These are phyloP conservation scores for Archocentrus centrarchus DNA, from an alignment of 2,113 vertebrate species.

Conservation along the genomic window DNA sequence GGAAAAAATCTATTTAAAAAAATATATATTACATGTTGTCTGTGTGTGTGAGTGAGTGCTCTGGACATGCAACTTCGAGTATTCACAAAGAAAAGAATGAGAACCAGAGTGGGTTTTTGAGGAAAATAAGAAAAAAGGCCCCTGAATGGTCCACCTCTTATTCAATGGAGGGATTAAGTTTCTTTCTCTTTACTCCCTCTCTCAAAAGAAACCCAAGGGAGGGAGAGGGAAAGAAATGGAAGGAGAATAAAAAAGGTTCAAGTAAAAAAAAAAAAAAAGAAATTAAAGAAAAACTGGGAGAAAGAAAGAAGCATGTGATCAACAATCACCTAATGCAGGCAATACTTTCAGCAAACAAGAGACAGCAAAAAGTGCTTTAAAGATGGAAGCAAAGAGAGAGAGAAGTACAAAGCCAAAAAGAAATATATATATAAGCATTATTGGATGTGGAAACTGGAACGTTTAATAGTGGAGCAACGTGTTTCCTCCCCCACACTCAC, in stretches of 20 bases:
- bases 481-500: neutral
- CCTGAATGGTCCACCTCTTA: constrained; percentile 65
- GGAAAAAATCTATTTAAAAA: neutral
- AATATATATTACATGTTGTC: neutral
- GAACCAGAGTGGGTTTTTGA: constrained; percentile 48
- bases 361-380: neutral
- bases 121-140: constrained; percentile 37
- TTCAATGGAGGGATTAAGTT: constrained; percentile 80
- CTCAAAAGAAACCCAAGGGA: constrained; percentile 47
- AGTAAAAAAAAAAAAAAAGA: constrained; percentile 41
- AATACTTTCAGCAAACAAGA: constrained; percentile 6
- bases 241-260: constrained; percentile 23
- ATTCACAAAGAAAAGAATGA: constrained; percentile 33
- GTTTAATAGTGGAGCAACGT: neutral
- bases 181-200: constrained; percentile 63
- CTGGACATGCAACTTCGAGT: constrained; percentile 21
- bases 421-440: neutral
- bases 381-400: neutral
- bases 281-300: neutral
- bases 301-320: constrained; percentile 40
- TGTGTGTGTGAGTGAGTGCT: neutral
- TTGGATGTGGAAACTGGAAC: neutral
- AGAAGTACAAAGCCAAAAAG: neutral
- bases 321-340: constrained; percentile 39
- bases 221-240: constrained; percentile 31